Evolutionary conservation across 2,113 vertebrate genomes (phyloP).

Genomic region (Ranitomeya variabilis): DNA sequence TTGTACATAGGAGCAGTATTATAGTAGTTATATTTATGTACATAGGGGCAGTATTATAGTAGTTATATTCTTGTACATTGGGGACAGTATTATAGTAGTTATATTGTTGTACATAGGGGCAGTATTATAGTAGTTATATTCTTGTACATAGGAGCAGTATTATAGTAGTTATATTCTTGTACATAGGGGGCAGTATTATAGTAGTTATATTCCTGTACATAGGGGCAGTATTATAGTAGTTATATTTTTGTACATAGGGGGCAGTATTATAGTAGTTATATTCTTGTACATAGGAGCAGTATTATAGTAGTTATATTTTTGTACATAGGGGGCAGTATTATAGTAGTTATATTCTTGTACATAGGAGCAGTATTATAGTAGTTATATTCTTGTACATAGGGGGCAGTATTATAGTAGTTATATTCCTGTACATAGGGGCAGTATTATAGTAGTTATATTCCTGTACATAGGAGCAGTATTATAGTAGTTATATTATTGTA

Average conservation of each 20-base stretch:
- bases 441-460: background rate
- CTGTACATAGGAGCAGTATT: background rate
- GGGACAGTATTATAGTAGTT: background rate
- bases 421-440: background rate
- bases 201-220: background rate
- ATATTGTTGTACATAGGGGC: background rate
- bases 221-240: background rate
- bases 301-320: background rate
- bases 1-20: background rate
- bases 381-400: background rate
- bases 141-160: background rate
- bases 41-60: background rate
- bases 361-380: background rate
- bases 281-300: background rate
- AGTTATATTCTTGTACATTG: constrained; percentile 3
- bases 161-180: background rate
- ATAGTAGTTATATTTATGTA: background rate
- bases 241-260: background rate
- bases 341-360: background rate
- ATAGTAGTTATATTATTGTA: constrained; percentile 3
- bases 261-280: background rate
- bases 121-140: background rate
- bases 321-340: background rate
- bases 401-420: background rate
- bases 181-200: background rate